phyloP scores from a whole-genome alignment of 2,888 invertebrate genomes.

The Eumerus sabulonum region DNA sequence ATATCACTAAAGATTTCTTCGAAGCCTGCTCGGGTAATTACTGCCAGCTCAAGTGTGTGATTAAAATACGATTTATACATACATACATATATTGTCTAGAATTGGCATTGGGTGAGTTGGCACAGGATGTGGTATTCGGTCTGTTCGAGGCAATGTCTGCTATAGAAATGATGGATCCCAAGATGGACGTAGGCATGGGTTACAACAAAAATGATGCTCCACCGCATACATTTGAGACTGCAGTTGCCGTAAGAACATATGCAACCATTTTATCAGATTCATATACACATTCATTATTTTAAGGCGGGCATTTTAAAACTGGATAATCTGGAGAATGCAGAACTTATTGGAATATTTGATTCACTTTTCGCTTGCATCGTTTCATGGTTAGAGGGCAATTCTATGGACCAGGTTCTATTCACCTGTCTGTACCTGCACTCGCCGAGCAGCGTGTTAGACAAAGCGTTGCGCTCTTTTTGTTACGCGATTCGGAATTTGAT shows the following conservation, averaged over 20 bases:
- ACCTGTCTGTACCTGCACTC: slow-evolving; percentile 97
- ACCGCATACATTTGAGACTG: slow-evolving; percentile 92
- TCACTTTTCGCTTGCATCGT: slow-evolving; percentile 95
- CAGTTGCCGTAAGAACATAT: slow-evolving; percentile 83
- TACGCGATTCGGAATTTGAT: slow-evolving; percentile 93
- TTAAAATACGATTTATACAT: background rate
- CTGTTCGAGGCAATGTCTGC: slow-evolving; percentile 99
- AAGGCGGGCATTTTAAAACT: slow-evolving; percentile 89
- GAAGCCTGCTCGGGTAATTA: slow-evolving; percentile 81
- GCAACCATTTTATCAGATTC: background rate
- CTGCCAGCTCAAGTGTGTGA: background rate
- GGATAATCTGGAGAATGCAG: slow-evolving; percentile 86
- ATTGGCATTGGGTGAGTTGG: slow-evolving; percentile 91
- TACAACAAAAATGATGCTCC: slow-evolving; percentile 93
- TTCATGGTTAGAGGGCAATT: slow-evolving; percentile 98
- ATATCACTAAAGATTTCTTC: slow-evolving; percentile 81
- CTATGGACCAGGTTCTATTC: slow-evolving; percentile 97
- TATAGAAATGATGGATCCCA: slow-evolving; percentile 99
- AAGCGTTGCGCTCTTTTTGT: slow-evolving; percentile 90
- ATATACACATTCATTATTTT: background rate
- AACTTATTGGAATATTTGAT: slow-evolving; percentile 96
- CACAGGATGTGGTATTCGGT: slow-evolving; percentile 94
- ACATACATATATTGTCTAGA: slow-evolving; percentile 80
- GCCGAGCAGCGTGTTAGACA: slow-evolving; percentile 90
- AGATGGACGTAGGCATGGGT: slow-evolving; percentile 99